Conservation (phyloP, 1,140 invertebrate genomes). For the Lanistes nyassanus region DNA sequence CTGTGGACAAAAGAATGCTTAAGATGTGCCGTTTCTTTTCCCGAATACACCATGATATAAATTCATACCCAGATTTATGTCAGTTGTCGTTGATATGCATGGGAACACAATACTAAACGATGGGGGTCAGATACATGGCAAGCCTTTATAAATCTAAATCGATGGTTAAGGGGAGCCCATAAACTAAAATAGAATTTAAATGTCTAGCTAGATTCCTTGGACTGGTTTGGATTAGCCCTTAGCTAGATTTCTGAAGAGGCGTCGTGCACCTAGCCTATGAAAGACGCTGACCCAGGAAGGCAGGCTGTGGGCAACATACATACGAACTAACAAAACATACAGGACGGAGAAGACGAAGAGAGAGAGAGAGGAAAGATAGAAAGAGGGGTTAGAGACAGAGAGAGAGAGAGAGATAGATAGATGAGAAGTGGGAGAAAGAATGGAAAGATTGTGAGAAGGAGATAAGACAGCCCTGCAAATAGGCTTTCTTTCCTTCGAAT, state of each 20-base stretch:
- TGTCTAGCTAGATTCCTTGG: too few species aligned
- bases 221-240: too few species aligned
- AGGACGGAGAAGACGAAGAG: not conserved
- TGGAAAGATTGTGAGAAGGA: slow-evolving; percentile 13
- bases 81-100: not conserved
- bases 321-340: slow-evolving; percentile 7
- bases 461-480: slow-evolving; percentile 16
- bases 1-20: slow-evolving; percentile 16
- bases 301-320: not conserved
- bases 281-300: not conserved
- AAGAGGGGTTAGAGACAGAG: slow-evolving; percentile 4
- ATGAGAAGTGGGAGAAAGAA: not conserved
- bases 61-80: not conserved
- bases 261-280: not conserved
- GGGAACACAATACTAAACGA: not conserved
- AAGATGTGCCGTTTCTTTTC: not conserved
- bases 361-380: not conserved
- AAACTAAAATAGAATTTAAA: not conserved
- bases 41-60: not conserved
- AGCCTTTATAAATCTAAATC: not conserved
- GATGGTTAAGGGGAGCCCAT: not conserved
- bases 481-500: too few species aligned
- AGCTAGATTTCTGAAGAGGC: too few species aligned
- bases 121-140: not conserved
- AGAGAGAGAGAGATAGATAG: slow-evolving; percentile 17